phyloP scores from a whole-genome alignment of 2,888 invertebrate genomes.

The Cryptus viduatorius region DNA sequence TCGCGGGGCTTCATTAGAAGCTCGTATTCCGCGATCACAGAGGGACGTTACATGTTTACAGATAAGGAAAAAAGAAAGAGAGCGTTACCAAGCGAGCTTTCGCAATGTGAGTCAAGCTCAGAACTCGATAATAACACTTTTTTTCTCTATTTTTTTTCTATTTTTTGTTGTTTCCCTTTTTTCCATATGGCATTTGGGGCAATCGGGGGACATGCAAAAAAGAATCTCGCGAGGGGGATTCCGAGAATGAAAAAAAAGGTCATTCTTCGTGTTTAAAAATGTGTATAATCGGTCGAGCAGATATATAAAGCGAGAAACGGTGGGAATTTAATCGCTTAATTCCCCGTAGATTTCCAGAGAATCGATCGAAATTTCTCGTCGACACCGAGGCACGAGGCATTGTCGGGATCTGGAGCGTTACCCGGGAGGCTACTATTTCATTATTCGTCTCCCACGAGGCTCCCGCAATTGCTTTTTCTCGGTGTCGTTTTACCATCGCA shows the following conservation, averaged over 20 bases:
- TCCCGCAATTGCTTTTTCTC: not conserved
- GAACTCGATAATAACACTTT: not conserved
- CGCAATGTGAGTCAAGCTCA: not conserved
- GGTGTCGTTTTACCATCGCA: not conserved
- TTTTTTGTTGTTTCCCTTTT: not conserved
- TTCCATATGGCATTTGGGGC: not conserved
- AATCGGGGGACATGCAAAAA: not conserved
- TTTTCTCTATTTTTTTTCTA: not conserved
- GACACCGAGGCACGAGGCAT: not conserved
- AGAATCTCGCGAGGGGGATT: not conserved
- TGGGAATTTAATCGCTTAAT: not conserved
- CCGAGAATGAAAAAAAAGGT: too few relatives aligned
- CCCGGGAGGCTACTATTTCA: slow-evolving; percentile 29
- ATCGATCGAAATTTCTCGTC: not conserved
- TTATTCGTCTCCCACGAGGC: slow-evolving; percentile 38
- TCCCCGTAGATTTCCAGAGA: not conserved
- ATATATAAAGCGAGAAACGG: too few relatives aligned
- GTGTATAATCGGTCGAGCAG: too few relatives aligned
- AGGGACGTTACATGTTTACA: slow-evolving; percentile 1
- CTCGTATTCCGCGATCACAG: slow-evolving; percentile 38
- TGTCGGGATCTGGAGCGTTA: not conserved
- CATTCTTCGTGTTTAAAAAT: too few relatives aligned
- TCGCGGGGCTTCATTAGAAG: slow-evolving; percentile 52
- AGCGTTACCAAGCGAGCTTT: not conserved
- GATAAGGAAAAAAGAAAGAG: not conserved